These are phyloP conservation scores for Drosophila melanosoma DNA, from an alignment of 2,888 invertebrate genomes.

Conservation along the genomic window DNA sequence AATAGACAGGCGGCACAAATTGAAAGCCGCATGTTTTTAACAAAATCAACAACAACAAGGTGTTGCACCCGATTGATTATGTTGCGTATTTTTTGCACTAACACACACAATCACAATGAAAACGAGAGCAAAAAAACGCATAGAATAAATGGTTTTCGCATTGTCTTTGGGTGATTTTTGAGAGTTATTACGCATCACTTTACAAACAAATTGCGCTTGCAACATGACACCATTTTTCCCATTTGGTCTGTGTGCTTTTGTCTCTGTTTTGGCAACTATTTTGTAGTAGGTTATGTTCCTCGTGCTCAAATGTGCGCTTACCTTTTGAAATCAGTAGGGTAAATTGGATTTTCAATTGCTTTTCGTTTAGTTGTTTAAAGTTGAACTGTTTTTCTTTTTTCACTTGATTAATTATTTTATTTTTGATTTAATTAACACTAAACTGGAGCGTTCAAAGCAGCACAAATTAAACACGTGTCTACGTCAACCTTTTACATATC, in stretches of 20 bases:
- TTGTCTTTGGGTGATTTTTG: background rate
- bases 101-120: conserved; percentile 8
- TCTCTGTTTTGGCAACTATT: conserved; percentile 74
- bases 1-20: conserved; percentile 40
- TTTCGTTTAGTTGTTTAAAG: conserved; percentile 38
- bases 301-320: conserved; percentile 66
- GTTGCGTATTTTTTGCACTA: conserved; percentile 61
- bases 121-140: conserved; percentile 5
- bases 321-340: conserved; percentile 65
- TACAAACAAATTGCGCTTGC: conserved; percentile 21
- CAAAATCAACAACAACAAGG: conserved; percentile 42
- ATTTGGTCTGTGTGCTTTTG: conserved; percentile 23
- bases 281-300: conserved; percentile 79
- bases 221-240: conserved; percentile 72
- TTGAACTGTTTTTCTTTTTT: conserved; percentile 49
- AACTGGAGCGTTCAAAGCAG: conserved; percentile 44
- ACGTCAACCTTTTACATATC: conserved; percentile 78
- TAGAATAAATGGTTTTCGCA: background rate
- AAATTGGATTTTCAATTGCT: conserved; percentile 49
- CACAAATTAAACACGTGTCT: conserved; percentile 84
- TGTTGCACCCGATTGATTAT: conserved; percentile 69
- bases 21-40: conserved; percentile 51
- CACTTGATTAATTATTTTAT: conserved; percentile 20
- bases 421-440: conserved; percentile 41
- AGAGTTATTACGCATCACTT: conserved; percentile 35